phyloP scores from a whole-genome alignment of 2,888 invertebrate genomes.

The Operophtera brumata region DNA sequence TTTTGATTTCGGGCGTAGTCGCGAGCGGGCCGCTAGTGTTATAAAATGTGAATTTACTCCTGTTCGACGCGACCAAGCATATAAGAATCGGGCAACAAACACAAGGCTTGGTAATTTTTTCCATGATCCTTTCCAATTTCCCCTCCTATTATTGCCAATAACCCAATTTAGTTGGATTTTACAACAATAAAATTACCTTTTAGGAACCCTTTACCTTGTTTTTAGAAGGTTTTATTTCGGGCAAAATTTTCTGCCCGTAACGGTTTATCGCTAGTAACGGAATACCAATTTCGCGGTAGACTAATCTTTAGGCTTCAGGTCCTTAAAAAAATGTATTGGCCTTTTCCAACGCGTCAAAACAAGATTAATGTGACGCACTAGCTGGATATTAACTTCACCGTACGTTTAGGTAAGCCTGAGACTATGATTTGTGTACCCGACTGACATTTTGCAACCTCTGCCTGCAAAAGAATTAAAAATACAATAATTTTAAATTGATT shows the following conservation, averaged over 20 bases:
- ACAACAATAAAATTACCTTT: too few relatives aligned
- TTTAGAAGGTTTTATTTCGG: neutral
- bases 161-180: too few relatives aligned
- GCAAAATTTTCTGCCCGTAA: constrained; percentile 9
- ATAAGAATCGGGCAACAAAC: too few relatives aligned
- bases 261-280: constrained; percentile 13
- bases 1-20: too few relatives aligned
- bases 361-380: constrained; percentile 40
- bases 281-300: constrained; percentile 20
- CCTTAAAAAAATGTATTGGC: constrained; percentile 23
- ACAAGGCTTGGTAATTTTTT: too few relatives aligned
- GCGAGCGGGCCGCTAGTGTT: neutral
- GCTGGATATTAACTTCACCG: constrained; percentile 27
- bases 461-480: too few relatives aligned
- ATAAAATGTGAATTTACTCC: too few relatives aligned
- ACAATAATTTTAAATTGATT: too few relatives aligned
- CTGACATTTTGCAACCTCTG: too few relatives aligned
- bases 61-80: too few relatives aligned
- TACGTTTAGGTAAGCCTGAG: neutral
- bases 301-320: constrained; percentile 13
- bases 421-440: neutral
- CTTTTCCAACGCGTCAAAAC: constrained; percentile 25
- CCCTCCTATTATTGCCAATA: too few relatives aligned
- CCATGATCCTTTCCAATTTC: too few relatives aligned
- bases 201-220: neutral